These are phyloP conservation scores for Apamea sordens DNA, from an alignment of 2,888 invertebrate species.

Conservation along the genomic window DNA sequence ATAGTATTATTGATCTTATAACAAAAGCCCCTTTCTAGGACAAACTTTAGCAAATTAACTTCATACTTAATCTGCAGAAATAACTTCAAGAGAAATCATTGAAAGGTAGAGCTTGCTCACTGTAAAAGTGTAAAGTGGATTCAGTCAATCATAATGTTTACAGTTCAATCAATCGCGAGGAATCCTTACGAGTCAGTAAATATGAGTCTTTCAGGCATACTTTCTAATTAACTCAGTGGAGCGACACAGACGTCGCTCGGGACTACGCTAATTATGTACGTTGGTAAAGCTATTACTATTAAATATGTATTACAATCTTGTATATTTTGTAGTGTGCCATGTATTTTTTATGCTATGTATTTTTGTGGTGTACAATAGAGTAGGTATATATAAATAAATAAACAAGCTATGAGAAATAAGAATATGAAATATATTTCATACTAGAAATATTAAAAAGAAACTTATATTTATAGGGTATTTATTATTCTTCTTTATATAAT, in stretches of 20 bases:
- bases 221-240: slow-evolving; percentile 8
- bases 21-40: neutral
- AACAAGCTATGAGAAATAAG: neutral
- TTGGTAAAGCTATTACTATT: slow-evolving; percentile 4
- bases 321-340: too few relatives aligned
- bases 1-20: neutral
- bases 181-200: slow-evolving; percentile 20
- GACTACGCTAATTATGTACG: slow-evolving; percentile 1
- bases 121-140: neutral
- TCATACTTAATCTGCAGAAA: neutral
- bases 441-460: neutral
- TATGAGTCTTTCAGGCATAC: slow-evolving; percentile 32
- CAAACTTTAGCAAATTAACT: neutral
- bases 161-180: slow-evolving; percentile 20
- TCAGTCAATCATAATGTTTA: slow-evolving; percentile 6
- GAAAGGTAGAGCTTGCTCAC: neutral
- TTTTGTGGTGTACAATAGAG: too few relatives aligned
- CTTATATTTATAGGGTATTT: neutral
- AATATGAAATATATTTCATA: neutral
- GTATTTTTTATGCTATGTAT: too few relatives aligned
- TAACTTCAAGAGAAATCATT: neutral
- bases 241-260: slow-evolving; percentile 9
- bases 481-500: neutral
- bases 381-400: too few relatives aligned
- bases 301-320: neutral